These are phyloP conservation scores for Heliconius aoede DNA, from an alignment of 2,888 invertebrate species.

Conservation along the genomic window DNA sequence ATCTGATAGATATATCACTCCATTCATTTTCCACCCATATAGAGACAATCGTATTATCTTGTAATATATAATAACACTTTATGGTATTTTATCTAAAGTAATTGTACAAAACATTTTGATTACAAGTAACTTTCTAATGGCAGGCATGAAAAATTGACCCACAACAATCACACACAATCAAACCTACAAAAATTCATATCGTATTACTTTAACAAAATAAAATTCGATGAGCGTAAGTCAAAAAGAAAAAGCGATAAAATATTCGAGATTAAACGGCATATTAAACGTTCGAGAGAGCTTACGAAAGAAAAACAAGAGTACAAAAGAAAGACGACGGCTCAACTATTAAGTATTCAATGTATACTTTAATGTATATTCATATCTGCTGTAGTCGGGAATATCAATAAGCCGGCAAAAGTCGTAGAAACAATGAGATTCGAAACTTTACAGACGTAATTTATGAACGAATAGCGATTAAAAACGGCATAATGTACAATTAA, in stretches of 20 bases:
- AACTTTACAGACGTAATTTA: constrained; percentile 51
- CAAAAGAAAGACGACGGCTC: constrained; percentile 25
- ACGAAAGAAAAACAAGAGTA: constrained; percentile 16
- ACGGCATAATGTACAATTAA: too few species aligned
- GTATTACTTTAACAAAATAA: not conserved
- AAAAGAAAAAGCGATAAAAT: constrained; percentile 5
- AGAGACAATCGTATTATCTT: not conserved
- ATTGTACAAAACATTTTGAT: too few species aligned
- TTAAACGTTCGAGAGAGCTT: constrained; percentile 20
- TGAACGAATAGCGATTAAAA: constrained; percentile 13
- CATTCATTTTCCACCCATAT: not conserved
- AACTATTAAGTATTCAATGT: constrained; percentile 45
- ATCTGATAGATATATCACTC: not conserved
- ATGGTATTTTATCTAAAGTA: too few species aligned
- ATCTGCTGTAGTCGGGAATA: constrained; percentile 49
- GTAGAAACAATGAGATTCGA: constrained; percentile 58
- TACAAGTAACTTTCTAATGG: too few species aligned
- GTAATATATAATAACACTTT: too few species aligned
- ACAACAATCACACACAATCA: too few species aligned
- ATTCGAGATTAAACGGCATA: constrained; percentile 24
- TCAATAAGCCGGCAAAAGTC: constrained; percentile 56
- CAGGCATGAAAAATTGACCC: too few species aligned
- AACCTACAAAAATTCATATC: too few species aligned
- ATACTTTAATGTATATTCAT: constrained; percentile 48
- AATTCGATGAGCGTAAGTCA: not conserved